Evolutionary conservation across 2,888 invertebrate genomes (phyloP), one percentile per base, ranked within the genome.

Genomic region (Holacanthella duospinosa): DNA sequence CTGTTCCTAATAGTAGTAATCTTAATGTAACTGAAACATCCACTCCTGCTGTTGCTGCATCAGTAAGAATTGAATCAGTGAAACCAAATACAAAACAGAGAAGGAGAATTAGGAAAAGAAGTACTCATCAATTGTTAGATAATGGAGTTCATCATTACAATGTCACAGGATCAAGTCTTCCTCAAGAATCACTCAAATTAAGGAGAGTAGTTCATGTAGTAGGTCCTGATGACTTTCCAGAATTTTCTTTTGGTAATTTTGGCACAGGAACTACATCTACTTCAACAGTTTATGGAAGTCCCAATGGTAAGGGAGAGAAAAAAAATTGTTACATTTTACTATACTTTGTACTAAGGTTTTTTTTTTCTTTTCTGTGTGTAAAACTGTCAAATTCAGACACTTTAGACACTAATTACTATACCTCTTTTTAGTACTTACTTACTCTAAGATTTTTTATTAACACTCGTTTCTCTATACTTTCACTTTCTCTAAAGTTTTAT

Each of bases 151-250:
- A n/a, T n/a, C 36, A 36, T 36, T 9, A 21, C 21, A 48, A 48
- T 48, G 48, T 25, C 25, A 29, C 55, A 26, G 16, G 27, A 9
- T 6, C 9, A 21, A 28, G 27, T 16, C 24, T 36, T 9, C 55
- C 59, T 2, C 60, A 65, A n/a, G 71, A 70, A n/a, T 70, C 70
- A 1, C 61, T 72, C 21, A 57, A 64, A 48, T 67, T 72, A 53
- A 64, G 70, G 25, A 59, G 68, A 12, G 69, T 69, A 29, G 68
- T 72, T 25, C 69, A 69, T 43, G 69, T 72, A 16, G 64, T 72
- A 21, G 67, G 69, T 3, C 72, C 72, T 12, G 72, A 72, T 64
- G 72, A 72, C 60, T 63, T 72, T 36, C 70, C 72, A 26, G 69
- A 69, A 61, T 66, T 69, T 21, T 48, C 65, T n/a, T 48, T 48